Evolutionary conservation across 2,113 vertebrate species (phyloP).

Genomic region (Microcebus murinus): DNA sequence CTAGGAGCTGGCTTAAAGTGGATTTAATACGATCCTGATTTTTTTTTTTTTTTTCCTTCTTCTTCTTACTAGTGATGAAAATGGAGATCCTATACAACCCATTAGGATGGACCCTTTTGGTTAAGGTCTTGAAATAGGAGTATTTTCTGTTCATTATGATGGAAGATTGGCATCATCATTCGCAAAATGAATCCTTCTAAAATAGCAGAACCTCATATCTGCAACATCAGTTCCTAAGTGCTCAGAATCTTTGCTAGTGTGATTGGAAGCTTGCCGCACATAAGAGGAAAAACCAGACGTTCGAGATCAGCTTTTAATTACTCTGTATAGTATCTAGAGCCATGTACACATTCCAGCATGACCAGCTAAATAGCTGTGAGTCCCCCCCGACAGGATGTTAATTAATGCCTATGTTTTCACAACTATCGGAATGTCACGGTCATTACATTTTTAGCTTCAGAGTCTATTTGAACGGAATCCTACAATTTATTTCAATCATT

Average conservation of each 20-base stretch:
- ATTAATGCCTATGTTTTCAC: conserved; percentile 72
- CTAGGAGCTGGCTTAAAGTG: conserved; percentile 77
- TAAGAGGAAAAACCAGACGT: conserved; percentile 37
- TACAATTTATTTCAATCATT: conserved; percentile 67
- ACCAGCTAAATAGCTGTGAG: conserved; percentile 70
- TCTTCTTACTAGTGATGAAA: conserved; percentile 67
- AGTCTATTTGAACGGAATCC: conserved; percentile 65
- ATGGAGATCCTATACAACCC: conserved; percentile 71
- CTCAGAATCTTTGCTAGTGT: conserved; percentile 33
- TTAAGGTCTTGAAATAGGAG: conserved; percentile 83
- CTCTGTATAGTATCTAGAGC: conserved; percentile 78
- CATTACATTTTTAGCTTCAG: conserved; percentile 76
- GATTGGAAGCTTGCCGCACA: conserved; percentile 60
- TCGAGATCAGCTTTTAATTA: conserved; percentile 75
- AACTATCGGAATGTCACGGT: conserved; percentile 68
- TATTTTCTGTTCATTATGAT: conserved; percentile 83
- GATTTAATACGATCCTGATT: conserved; percentile 77
- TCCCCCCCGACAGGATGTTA: conserved; percentile 76
- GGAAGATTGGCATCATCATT: conserved; percentile 78
- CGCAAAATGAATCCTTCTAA: conserved; percentile 75
- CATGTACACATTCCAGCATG: conserved; percentile 83
- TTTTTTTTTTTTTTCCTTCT: conserved; percentile 65
- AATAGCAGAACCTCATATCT: not conserved
- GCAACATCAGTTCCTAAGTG: not conserved
- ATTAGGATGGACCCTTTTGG: conserved; percentile 80